Evolutionary conservation across 2,888 invertebrate genomes (phyloP).

Genomic region (Gasteruption jaculator): DNA sequence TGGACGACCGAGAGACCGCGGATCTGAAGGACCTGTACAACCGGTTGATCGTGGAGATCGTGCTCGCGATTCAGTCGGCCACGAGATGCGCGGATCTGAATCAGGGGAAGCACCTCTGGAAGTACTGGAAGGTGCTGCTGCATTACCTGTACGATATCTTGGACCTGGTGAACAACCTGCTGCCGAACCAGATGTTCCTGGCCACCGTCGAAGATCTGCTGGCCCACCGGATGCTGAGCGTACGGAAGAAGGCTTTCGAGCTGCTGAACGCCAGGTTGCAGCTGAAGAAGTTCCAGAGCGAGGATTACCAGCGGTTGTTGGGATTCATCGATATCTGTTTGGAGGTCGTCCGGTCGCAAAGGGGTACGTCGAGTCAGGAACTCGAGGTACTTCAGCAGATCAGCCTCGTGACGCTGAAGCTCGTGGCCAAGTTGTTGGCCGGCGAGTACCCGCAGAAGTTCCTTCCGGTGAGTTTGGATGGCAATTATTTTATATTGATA

Average conservation of each 20-base stretch:
- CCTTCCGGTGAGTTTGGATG: conserved; percentile 52
- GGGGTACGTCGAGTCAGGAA: conserved; percentile 56
- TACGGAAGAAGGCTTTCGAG: conserved; percentile 80
- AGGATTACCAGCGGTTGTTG: conserved; percentile 54
- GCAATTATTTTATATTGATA: conserved; percentile 18
- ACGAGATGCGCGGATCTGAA: conserved; percentile 62
- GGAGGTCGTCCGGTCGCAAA: conserved; percentile 57
- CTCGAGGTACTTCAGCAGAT: conserved; percentile 73
- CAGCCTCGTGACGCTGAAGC: conserved; percentile 75
- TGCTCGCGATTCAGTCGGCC: conserved; percentile 65
- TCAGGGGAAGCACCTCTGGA: conserved; percentile 57
- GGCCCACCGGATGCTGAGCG: conserved; percentile 65
- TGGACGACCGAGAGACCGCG: conserved; percentile 52
- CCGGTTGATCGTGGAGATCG: conserved; percentile 63
- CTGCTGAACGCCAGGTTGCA: conserved; percentile 78
- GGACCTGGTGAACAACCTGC: conserved; percentile 70
- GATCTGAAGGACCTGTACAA: conserved; percentile 64
- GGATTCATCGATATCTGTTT: conserved; percentile 61
- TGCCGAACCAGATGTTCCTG: conserved; percentile 77
- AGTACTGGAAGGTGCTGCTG: conserved; percentile 80
- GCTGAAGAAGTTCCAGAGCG: conserved; percentile 59
- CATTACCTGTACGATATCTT: conserved; percentile 68
- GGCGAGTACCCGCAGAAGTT: conserved; percentile 66
- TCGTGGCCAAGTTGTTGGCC: conserved; percentile 73
- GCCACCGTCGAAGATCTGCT: conserved; percentile 71